Base-by-base conservation (phyloP, 1,140 invertebrate genomes). In the Drosophila kohkoa region DNA sequence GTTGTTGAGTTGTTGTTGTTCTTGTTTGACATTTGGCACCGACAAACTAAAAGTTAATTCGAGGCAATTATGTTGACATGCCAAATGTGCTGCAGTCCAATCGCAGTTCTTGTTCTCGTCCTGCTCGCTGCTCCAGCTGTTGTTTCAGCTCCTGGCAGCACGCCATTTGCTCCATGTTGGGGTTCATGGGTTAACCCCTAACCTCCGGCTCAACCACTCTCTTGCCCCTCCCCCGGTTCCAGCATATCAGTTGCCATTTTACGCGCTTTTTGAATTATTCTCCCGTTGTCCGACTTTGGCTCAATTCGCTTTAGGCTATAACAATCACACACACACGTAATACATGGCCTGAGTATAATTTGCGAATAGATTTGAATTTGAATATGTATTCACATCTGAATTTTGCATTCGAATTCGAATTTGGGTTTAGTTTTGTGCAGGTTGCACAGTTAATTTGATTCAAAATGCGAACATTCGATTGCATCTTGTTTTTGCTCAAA, bases 31-130 rank as follows among this genome's bases (percentile, higher is more conserved):
- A 66, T 82, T 78, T 75, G 67, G 48, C 28, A 10, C 28, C 55
- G 51, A 76, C 73, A 82, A 89, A 73, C 70, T 82, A 79, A 89
- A 89, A 89, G 85, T 89, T 87, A 89, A 88, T 88, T 88, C 83
- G 75, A 63, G 86, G 85, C 85, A 89, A 89, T 89, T 89, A 89
- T 81, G 81, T 85, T 85, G 85, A 89, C 85, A 89, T 81, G 85
- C 78, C 78, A 81, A 89, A 89, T 85, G 81, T 81, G 57, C 85
- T 65, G 75, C 35, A 57, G 51, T 8, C 51, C 55, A 15, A 70
- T 11, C 54, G 49, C 54, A 54, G 45, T 28, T 30, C 35, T 8
- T 52, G 13, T 25, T 64, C 15, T 5, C 52, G n/a, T 11, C 3
- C 32, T 8, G 52, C 16, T 55, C 8, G 10, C 30, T 16, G 51